Percentiles rank a stretch among this genome's conserved stretches.
Evolutionary conservation across 2,113 vertebrate genomes (phyloP).

Genomic region (Crotophaga sulcirostris): DNA sequence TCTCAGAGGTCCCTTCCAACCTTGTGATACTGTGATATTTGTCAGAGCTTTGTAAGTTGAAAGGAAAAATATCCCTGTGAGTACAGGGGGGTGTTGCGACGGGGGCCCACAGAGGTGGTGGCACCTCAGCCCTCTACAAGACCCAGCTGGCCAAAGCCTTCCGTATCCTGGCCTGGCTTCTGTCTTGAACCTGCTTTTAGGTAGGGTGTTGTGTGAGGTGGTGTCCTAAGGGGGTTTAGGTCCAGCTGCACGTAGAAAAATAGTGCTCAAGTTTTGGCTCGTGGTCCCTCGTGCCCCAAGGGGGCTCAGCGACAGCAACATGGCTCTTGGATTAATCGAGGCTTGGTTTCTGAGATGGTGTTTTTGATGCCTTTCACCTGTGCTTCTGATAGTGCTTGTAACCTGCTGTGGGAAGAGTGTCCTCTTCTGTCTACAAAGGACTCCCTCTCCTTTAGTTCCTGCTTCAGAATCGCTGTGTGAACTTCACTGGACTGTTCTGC

Average conservation of each 20-base stretch:
- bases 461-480: background rate
- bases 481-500: too few relatives aligned
- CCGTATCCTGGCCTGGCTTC: background rate
- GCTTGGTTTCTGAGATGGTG: background rate
- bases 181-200: background rate
- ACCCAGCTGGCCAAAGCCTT: background rate
- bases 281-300: background rate
- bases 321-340: background rate
- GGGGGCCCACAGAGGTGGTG: background rate
- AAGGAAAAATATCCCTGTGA: background rate
- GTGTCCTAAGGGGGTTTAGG: background rate
- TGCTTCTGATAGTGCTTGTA: background rate
- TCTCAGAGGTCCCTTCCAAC: too few relatives aligned
- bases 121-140: background rate
- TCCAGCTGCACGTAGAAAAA: conserved; percentile 9
- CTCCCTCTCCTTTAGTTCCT: background rate
- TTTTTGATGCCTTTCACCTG: background rate
- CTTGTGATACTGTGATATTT: too few relatives aligned
- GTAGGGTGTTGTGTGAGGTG: background rate
- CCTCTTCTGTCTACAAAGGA: background rate
- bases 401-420: background rate
- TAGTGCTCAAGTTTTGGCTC: background rate
- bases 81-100: background rate
- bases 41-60: background rate
- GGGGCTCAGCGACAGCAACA: background rate